These are phyloP conservation scores for Cydia amplana DNA, from an alignment of 1,140 invertebrate species.

Conservation along the genomic window DNA sequence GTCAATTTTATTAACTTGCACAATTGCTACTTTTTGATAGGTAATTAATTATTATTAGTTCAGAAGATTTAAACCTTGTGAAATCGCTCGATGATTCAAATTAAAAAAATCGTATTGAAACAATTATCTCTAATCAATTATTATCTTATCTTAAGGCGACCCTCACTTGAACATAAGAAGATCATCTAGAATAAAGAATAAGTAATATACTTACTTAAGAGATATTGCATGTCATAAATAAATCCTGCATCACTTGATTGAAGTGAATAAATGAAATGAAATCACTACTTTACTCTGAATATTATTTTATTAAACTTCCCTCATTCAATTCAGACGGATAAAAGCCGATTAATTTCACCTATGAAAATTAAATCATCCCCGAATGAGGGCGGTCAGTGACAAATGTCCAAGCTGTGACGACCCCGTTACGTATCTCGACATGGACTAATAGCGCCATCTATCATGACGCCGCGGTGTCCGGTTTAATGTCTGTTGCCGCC, in stretches of 20 bases:
- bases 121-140: too few relatives aligned
- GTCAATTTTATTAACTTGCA: too few relatives aligned
- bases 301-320: constrained; percentile 4
- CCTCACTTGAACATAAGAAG: too few relatives aligned
- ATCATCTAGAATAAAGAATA: too few relatives aligned
- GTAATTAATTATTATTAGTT: too few relatives aligned
- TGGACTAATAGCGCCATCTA: constrained; percentile 73
- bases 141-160: too few relatives aligned
- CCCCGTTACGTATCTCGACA: constrained; percentile 58
- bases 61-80: too few relatives aligned
- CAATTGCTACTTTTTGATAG: too few relatives aligned
- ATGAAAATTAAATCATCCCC: constrained; percentile 70
- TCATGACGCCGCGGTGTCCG: constrained; percentile 57
- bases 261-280: too few relatives aligned
- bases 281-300: background rate
- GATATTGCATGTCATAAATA: background rate
- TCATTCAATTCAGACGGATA: constrained; percentile 18
- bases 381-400: constrained; percentile 50
- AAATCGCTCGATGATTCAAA: too few relatives aligned
- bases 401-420: constrained; percentile 58
- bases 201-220: too few relatives aligned
- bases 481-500: constrained; percentile 49
- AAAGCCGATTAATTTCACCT: constrained; percentile 44
- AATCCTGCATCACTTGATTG: background rate
- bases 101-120: too few relatives aligned